phyloP scores from a whole-genome alignment of 1,140 invertebrate species.

The Sitophilus oryzae region DNA sequence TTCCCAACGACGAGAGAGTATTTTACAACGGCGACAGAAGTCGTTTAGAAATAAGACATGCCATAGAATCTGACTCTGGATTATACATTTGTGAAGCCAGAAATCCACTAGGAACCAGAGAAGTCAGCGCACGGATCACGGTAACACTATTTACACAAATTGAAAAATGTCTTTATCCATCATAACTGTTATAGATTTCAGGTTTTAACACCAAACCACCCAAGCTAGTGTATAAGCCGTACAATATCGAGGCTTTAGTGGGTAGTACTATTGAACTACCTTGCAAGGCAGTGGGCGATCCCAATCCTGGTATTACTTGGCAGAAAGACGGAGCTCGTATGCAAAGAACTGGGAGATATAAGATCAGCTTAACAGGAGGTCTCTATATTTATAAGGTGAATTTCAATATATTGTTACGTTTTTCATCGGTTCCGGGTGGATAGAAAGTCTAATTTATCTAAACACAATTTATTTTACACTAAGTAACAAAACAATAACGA shows the following conservation, averaged over 20 bases:
- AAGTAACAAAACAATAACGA: no score
- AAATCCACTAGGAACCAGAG: conserved; percentile 64
- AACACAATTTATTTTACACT: no score
- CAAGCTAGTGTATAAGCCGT: conserved; percentile 60
- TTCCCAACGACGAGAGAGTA: conserved; percentile 46
- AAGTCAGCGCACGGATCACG: conserved; percentile 59
- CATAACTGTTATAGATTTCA: conserved; percentile 2
- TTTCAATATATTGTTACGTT: no score
- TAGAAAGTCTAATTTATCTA: no score
- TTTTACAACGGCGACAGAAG: conserved; percentile 54
- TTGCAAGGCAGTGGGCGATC: conserved; percentile 75
- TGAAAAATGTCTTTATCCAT: not conserved
- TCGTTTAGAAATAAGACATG: conserved; percentile 58
- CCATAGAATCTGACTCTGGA: conserved; percentile 63
- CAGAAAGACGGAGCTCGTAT: conserved; percentile 64
- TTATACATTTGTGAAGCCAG: conserved; percentile 75
- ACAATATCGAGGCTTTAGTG: conserved; percentile 59
- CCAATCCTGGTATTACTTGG: conserved; percentile 71
- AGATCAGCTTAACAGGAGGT: conserved; percentile 62
- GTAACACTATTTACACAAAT: conserved; percentile 39
- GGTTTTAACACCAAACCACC: conserved; percentile 51
- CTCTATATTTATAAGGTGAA: conserved; percentile 66
- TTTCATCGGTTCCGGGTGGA: no score
- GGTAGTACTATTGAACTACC: conserved; percentile 72
- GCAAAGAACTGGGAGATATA: conserved; percentile 50